A percentile compares a stretch with the other conserved stretches of the same genome.
phyloP scores from a whole-genome alignment of 2,113 vertebrate species.

The Epinephelus fuscoguttatus region DNA sequence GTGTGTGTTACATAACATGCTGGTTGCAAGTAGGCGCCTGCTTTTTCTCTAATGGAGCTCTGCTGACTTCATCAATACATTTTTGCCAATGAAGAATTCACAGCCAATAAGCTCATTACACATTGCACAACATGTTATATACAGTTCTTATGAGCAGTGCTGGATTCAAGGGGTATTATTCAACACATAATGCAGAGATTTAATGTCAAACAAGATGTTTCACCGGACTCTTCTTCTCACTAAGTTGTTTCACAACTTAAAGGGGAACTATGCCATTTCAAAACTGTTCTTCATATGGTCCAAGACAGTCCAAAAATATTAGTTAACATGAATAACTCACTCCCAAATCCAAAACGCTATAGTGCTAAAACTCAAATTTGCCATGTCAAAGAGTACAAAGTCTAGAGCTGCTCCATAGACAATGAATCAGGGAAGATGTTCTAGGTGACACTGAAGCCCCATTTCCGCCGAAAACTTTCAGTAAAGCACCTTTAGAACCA shows the following conservation, averaged over 20 bases:
- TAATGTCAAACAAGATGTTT: background rate
- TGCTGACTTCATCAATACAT: slow-evolving; percentile 24
- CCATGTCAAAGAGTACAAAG: too few relatives aligned
- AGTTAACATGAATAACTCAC: too few relatives aligned
- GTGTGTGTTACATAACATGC: slow-evolving; percentile 54
- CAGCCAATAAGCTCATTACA: slow-evolving; percentile 6
- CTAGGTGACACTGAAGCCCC: too few relatives aligned
- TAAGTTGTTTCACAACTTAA: background rate
- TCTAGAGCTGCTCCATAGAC: too few relatives aligned
- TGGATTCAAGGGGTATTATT: background rate
- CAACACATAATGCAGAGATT: background rate
- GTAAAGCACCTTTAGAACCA: too few relatives aligned
- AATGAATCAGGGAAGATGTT: too few relatives aligned
- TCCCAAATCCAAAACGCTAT: too few relatives aligned
- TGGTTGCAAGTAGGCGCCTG: slow-evolving; percentile 42
- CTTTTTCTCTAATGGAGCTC: slow-evolving; percentile 17
- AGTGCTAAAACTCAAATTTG: too few relatives aligned
- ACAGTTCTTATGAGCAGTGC: background rate
- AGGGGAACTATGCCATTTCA: too few relatives aligned
- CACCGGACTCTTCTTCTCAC: background rate
- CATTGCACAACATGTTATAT: background rate
- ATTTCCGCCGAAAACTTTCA: too few relatives aligned
- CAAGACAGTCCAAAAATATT: too few relatives aligned
- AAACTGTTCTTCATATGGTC: too few relatives aligned
- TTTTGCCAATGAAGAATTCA: slow-evolving; percentile 5